These are phyloP conservation scores for Halcyon leucocephala DNA, from an alignment of 2,797 vertebrate species.

Conservation along the genomic window DNA sequence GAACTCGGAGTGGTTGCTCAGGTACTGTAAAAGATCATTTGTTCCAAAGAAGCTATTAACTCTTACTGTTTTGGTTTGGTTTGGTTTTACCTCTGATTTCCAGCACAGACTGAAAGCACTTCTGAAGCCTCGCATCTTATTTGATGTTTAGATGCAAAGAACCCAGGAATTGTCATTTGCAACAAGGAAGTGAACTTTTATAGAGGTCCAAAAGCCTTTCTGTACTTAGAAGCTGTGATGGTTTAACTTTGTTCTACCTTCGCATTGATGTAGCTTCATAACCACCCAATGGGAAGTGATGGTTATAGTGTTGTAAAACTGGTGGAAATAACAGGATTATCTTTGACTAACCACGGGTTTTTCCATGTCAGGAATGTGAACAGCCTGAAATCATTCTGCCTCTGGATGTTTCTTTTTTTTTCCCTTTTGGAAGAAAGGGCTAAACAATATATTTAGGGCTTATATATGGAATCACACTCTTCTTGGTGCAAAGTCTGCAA, in stretches of 20 bases:
- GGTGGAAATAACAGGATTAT: constrained; percentile 61
- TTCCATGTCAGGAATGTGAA: constrained; percentile 29
- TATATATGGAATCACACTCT: accelerated
- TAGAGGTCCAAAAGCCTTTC: not conserved
- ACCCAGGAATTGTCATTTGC: not conserved
- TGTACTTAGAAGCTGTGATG: not conserved
- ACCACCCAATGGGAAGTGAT: not conserved
- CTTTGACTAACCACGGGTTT: constrained; percentile 39
- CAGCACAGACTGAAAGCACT: not conserved
- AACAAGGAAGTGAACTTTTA: constrained; percentile 15
- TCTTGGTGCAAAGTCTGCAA: not conserved
- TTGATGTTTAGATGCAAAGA: constrained; percentile 29
- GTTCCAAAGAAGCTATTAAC: not conserved
- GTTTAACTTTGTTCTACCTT: constrained; percentile 38
- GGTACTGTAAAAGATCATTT: constrained; percentile 16
- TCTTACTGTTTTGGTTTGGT: not conserved
- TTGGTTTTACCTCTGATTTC: not conserved
- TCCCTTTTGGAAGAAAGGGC: not conserved
- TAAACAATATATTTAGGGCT: not conserved
- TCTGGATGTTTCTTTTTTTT: not conserved
- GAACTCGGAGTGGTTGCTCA: not conserved
- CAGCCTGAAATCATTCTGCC: not conserved
- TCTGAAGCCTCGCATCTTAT: not conserved
- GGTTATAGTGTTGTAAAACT: constrained; percentile 46
- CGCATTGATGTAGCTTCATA: not conserved